Percentiles rank a stretch among this genome's conserved stretches.
These are phyloP conservation scores for Taenaris catops DNA, from an alignment of 2,888 invertebrate species.

Conservation along the genomic window DNA sequence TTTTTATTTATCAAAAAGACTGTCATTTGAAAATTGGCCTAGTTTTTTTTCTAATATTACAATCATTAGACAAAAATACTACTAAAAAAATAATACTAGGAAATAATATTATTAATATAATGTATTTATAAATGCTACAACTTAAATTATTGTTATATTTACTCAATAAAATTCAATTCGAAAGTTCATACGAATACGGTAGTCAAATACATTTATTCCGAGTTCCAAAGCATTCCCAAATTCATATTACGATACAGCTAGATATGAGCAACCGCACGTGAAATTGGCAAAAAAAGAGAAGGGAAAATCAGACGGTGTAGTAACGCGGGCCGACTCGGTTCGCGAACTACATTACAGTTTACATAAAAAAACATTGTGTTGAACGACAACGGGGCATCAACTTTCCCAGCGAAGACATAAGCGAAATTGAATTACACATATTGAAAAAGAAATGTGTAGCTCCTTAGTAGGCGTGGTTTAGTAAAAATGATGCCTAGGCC, in stretches of 20 bases:
- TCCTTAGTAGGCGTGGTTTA: slow-evolving; percentile 77
- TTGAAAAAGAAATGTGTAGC: slow-evolving; percentile 80
- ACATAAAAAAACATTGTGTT: slow-evolving; percentile 79
- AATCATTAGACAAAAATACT: too few species aligned
- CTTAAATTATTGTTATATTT: background rate
- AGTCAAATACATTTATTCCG: slow-evolving; percentile 16
- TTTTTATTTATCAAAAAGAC: too few species aligned
- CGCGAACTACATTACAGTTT: slow-evolving; percentile 78
- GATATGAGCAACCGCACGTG: slow-evolving; percentile 66
- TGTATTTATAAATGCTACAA: background rate
- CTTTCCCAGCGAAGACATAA: slow-evolving; percentile 80
- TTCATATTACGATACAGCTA: slow-evolving; percentile 33
- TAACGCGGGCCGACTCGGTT: slow-evolving; percentile 67
- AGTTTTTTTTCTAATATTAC: too few species aligned
- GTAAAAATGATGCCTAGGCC: too few species aligned
- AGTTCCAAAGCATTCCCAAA: slow-evolving; percentile 18
- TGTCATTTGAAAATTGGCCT: too few species aligned
- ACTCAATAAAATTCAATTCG: slow-evolving; percentile 13
- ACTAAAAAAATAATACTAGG: too few species aligned
- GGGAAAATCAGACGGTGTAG: slow-evolving; percentile 60
- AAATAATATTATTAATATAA: too few species aligned
- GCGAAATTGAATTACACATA: slow-evolving; percentile 80
- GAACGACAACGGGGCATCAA: slow-evolving; percentile 79
- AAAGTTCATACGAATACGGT: slow-evolving; percentile 12
- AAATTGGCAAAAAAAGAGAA: slow-evolving; percentile 60